Evolutionary conservation across 2,113 vertebrate species (phyloP).

Genomic region (Chloropsis cyanopogon): DNA sequence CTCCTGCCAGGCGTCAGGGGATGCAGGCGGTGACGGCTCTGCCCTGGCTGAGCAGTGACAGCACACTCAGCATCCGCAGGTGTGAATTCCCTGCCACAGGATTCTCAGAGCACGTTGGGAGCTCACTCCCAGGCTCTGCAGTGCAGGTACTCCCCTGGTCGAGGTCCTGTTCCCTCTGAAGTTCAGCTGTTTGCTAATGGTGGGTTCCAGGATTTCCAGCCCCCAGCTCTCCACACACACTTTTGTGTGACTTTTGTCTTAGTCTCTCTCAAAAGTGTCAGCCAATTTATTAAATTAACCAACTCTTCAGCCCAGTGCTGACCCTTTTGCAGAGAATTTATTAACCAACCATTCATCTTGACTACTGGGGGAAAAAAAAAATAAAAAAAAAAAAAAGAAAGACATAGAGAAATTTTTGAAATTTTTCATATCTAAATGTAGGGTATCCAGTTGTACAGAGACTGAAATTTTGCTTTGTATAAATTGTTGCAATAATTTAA

Average conservation of each 20-base stretch:
- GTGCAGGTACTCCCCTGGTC: not conserved
- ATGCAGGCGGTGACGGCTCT: not conserved
- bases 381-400: not conserved
- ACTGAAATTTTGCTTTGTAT: not conserved
- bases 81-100: not conserved
- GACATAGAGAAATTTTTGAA: not conserved
- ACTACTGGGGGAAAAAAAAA: too few relatives aligned
- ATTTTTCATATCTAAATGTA: not conserved
- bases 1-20: not conserved
- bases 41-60: not conserved
- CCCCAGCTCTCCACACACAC: accelerated
- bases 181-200: too few relatives aligned
- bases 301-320: not conserved
- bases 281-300: not conserved
- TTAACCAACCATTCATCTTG: not conserved
- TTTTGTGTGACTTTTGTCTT: accelerated
- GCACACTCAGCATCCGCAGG: not conserved
- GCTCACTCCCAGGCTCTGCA: not conserved
- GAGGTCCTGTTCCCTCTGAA: not conserved
- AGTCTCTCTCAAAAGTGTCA: not conserved
- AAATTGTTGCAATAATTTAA: not conserved
- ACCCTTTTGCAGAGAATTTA: not conserved
- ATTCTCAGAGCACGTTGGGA: accelerated
- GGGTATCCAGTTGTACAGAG: not conserved
- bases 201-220: not conserved